phyloP scores from a whole-genome alignment of 1,140 invertebrate genomes.

The Papilio polytes region DNA sequence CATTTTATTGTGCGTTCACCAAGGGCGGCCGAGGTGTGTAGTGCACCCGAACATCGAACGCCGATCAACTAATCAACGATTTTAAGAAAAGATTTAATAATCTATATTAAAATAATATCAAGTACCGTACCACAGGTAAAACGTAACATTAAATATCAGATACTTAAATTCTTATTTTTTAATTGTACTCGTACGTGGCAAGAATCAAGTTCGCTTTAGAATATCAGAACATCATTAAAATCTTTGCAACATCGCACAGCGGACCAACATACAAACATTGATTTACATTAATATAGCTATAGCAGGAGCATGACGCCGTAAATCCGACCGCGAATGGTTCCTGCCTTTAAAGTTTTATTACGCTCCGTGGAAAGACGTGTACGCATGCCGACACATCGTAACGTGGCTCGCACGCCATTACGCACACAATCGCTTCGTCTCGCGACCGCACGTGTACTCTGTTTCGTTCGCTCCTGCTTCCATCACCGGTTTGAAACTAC shows the following conservation, averaged over 20 bases:
- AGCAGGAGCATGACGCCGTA: conserved; percentile 56
- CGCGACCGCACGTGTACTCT: neutral
- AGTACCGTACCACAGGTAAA: neutral
- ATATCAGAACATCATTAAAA: neutral
- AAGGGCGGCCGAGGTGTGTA: conserved; percentile 71
- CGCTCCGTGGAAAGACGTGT: conserved; percentile 28
- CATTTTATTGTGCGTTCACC: conserved; percentile 77
- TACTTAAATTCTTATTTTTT: neutral
- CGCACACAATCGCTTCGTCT: neutral
- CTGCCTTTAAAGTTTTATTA: conserved; percentile 60
- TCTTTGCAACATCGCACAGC: neutral
- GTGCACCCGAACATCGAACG: conserved; percentile 50
- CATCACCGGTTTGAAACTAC: neutral
- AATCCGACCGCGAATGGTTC: conserved; percentile 68
- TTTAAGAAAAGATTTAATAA: conserved; percentile 73
- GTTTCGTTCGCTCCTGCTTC: neutral
- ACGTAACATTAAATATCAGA: neutral
- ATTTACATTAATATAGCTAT: conserved; percentile 10
- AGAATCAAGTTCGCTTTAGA: neutral
- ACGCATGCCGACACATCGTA: conserved; percentile 17
- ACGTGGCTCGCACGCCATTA: neutral
- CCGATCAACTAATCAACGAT: conserved; percentile 47
- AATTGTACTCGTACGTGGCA: no score
- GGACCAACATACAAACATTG: neutral
- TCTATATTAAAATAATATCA: conserved; percentile 51